These are phyloP conservation scores for Apodemia hepburni DNA, from an alignment of 2,888 invertebrate species.

Conservation along the genomic window DNA sequence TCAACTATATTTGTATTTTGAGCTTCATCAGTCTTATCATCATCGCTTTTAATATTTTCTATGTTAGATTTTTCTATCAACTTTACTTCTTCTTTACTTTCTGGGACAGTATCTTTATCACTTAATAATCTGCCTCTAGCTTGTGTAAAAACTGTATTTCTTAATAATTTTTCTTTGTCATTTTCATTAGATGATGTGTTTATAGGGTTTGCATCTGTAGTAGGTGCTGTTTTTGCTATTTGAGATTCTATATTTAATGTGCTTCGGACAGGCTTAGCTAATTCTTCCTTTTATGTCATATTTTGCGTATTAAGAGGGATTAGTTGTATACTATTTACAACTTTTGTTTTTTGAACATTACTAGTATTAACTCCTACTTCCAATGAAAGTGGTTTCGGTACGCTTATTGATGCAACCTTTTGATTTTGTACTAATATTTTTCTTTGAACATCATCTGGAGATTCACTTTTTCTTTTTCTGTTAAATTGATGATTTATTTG, in stretches of 20 bases:
- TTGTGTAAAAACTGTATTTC: slow-evolving; percentile 67
- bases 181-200: slow-evolving; percentile 21
- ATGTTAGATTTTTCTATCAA: slow-evolving; percentile 26
- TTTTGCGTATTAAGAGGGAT: slow-evolving; percentile 32
- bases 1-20: slow-evolving; percentile 17
- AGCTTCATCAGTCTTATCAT: slow-evolving; percentile 27
- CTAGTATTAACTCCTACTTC: slow-evolving; percentile 35
- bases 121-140: slow-evolving; percentile 57
- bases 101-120: slow-evolving; percentile 41
- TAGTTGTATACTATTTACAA: slow-evolving; percentile 32
- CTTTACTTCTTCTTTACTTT: slow-evolving; percentile 24
- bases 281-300: slow-evolving; percentile 31
- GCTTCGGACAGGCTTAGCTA: slow-evolving; percentile 29
- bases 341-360: slow-evolving; percentile 39
- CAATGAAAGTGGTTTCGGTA: slow-evolving; percentile 22
- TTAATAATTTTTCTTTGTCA: slow-evolving; percentile 54
- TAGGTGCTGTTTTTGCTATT: neutral
- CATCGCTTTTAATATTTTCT: slow-evolving; percentile 12
- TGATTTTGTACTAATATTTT: slow-evolving; percentile 32
- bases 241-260: slow-evolving; percentile 22
- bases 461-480: slow-evolving; percentile 63
- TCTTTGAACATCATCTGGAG: slow-evolving; percentile 52
- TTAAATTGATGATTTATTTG: slow-evolving; percentile 33
- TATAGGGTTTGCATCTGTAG: slow-evolving; percentile 17
- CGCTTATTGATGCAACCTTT: slow-evolving; percentile 26